These are phyloP conservation scores for Pedetes capensis DNA, from an alignment of 2,113 vertebrate species.

Conservation along the genomic window DNA sequence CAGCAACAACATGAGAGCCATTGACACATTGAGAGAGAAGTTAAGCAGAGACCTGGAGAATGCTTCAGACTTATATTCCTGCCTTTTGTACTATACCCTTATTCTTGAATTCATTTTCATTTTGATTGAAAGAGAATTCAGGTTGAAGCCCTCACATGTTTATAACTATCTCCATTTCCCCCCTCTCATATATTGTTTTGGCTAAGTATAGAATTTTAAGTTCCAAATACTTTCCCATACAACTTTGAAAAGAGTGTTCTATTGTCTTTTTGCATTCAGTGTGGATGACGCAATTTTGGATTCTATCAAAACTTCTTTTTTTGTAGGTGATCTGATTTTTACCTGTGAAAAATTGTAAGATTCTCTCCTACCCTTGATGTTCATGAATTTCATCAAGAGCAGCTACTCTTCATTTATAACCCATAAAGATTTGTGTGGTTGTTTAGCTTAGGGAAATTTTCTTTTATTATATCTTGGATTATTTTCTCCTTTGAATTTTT, in stretches of 20 bases:
- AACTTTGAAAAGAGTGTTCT: not conserved
- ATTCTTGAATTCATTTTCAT: not conserved
- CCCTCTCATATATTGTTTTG: not conserved
- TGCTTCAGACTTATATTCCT: not conserved
- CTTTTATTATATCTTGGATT: not conserved
- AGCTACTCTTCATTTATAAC: not conserved
- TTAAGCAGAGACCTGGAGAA: not conserved
- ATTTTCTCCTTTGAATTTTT: not conserved
- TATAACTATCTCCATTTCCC: not conserved
- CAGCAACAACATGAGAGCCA: too few species aligned
- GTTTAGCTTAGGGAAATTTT: not conserved
- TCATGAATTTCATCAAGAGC: not conserved
- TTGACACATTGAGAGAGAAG: not conserved
- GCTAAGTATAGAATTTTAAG: not conserved
- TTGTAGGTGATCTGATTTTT: not conserved
- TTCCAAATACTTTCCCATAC: not conserved
- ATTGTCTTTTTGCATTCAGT: not conserved
- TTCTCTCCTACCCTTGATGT: not conserved
- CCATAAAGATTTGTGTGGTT: not conserved
- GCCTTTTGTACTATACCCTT: not conserved
- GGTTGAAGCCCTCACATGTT: not conserved
- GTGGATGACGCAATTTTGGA: not conserved
- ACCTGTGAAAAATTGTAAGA: not conserved
- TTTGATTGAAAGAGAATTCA: not conserved
- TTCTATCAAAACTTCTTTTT: not conserved